These are phyloP conservation scores for Boloria euphrosyne DNA, from an alignment of 2,888 invertebrate species.

Conservation along the genomic window DNA sequence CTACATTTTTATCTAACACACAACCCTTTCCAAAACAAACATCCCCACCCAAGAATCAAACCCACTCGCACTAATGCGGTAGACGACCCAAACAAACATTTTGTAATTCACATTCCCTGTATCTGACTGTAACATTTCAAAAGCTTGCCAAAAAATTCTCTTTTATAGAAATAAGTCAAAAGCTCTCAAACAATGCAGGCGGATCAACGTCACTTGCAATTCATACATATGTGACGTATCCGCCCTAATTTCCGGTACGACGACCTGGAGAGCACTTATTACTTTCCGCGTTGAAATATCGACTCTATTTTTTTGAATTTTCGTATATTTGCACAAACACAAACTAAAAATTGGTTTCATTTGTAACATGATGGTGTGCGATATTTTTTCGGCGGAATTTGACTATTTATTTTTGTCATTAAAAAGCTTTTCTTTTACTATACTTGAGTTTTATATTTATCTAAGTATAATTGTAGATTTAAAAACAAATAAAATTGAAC, in stretches of 20 bases:
- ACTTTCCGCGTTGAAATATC: constrained; percentile 10
- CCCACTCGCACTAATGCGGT: too few relatives aligned
- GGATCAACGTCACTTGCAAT: constrained; percentile 23
- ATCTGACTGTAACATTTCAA: neutral
- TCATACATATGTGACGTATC: constrained; percentile 18
- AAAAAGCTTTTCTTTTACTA: too few relatives aligned
- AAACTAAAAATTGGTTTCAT: constrained; percentile 2
- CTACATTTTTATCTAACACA: too few relatives aligned
- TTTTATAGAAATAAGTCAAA: constrained; percentile 22
- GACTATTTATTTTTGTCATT: too few relatives aligned
- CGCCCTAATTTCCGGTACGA: constrained; percentile 22
- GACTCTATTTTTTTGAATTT: constrained; percentile 7
- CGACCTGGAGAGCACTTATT: constrained; percentile 21
- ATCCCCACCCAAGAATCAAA: too few relatives aligned
- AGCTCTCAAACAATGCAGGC: constrained; percentile 20
- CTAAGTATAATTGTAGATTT: too few relatives aligned
- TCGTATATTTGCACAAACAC: neutral
- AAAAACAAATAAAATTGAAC: too few relatives aligned
- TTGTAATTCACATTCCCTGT: constrained; percentile 6
- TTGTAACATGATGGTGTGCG: neutral
- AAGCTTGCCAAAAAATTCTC: constrained; percentile 14
- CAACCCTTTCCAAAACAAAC: too few relatives aligned
- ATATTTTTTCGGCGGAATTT: neutral
- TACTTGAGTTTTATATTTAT: too few relatives aligned
- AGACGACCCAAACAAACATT: neutral